Evolutionary conservation across 2,113 vertebrate species (phyloP).

Genomic region (Quiscalus mexicanus): DNA sequence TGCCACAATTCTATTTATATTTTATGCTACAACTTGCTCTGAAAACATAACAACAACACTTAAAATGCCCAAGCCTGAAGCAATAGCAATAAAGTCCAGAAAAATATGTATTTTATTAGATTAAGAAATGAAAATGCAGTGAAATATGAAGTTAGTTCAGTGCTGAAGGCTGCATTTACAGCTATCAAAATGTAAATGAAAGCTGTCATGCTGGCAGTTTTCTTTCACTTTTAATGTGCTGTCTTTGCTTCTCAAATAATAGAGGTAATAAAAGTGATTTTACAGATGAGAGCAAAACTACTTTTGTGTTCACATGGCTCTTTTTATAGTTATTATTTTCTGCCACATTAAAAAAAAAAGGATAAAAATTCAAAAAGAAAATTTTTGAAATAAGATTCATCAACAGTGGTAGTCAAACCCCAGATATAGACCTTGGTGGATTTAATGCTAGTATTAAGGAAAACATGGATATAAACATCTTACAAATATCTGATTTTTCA

Average conservation of each 20-base stretch:
- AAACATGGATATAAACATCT: background rate
- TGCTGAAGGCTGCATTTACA: conserved; percentile 46
- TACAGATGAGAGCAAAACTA: background rate
- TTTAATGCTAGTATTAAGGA: background rate
- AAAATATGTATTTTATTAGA: conserved; percentile 60
- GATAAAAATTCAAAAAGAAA: background rate
- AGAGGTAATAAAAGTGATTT: conserved; percentile 16
- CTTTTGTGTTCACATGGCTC: background rate
- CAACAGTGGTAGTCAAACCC: background rate
- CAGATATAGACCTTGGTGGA: background rate
- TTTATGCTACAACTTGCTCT: conserved; percentile 28
- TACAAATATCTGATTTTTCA: background rate
- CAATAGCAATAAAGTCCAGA: conserved; percentile 36
- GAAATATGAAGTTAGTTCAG: conserved; percentile 51
- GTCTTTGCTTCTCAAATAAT: conserved; percentile 37
- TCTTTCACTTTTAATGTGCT: conserved; percentile 53
- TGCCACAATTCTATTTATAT: conserved; percentile 26
- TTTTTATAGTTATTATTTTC: background rate
- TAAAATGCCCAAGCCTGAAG: conserved; percentile 48
- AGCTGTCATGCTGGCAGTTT: conserved; percentile 54
- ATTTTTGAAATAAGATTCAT: background rate
- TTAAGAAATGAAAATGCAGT: conserved; percentile 50
- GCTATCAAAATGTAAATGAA: conserved; percentile 52
- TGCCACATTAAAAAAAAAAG: background rate
- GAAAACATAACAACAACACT: conserved; percentile 28